Base-by-base conservation (phyloP, 2,113 vertebrate genomes). In the Burhinus oedicnemus region DNA sequence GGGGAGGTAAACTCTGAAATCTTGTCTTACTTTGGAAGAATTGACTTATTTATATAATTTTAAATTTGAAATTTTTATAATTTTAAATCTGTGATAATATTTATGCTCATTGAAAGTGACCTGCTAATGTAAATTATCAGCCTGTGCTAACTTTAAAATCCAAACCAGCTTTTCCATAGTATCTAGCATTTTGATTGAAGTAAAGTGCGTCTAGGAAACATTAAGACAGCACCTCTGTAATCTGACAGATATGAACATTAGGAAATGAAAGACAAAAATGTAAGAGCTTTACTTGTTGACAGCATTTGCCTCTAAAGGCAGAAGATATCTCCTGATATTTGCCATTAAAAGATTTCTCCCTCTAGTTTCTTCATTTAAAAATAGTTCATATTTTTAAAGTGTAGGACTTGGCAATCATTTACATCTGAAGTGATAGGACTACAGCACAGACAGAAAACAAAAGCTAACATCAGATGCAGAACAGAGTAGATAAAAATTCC, bases 1-100 rank as follows among this genome's bases (percentile, higher is more conserved):
- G 2, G 40, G 14, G 70, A 90, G 97, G 98, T 98, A 97, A 97
- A 45, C 38, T 21, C 83, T 34, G 18, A 51, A 25, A 34, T 7
- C 40, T 10, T 57, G 2, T 27, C 44, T 89, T 52, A 1, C 42
- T 70, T 65, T 2, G 5, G 22, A 75, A 58, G 34, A 75, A 36
- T 2, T 15, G 5, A 21, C 12, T 38, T 32, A 4, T 19, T 34
- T n/a, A 40, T 64, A n/a, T 32, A 9, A 44, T 26, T 34, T 11
- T 3, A 54, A 11, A 18, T 11, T n/a, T 21, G 10, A 11, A 13
- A 19, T 22, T 34, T 68, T 42, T 30, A 19, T 44, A 23, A 34
- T 42, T 75, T 87, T 30, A 44, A 40, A 17, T 23, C 55, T 32
- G 14, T 15, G 38, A 1, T 44, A 5, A 2, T 60, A 7, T 57